Evolutionary conservation across 2,888 invertebrate species (phyloP).

Genomic region (Rugalucina vietnamica): DNA sequence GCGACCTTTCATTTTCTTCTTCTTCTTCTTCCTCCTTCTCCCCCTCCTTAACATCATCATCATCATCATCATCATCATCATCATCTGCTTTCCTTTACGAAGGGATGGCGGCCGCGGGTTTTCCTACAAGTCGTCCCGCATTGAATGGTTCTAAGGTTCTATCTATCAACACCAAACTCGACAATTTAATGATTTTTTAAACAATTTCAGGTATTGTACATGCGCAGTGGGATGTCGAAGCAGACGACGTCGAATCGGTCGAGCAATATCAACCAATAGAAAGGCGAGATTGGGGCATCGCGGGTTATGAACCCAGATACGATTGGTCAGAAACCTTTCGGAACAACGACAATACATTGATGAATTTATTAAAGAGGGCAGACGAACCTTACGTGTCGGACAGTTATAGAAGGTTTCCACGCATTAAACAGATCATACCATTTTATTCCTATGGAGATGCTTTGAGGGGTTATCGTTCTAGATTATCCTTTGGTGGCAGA

Average conservation of each 20-base stretch:
- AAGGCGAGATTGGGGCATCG: not conserved
- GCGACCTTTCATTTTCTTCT: too few species aligned
- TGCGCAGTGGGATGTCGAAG: not conserved
- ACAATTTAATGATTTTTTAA: too few species aligned
- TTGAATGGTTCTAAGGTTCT: too few species aligned
- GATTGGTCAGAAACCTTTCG: conserved; percentile 19
- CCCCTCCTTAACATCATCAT: too few species aligned
- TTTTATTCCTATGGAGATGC: conserved; percentile 51
- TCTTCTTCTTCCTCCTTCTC: too few species aligned
- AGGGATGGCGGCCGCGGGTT: too few species aligned
- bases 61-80: too few species aligned
- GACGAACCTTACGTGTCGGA: not conserved
- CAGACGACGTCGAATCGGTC: not conserved
- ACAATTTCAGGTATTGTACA: conserved; percentile 2
- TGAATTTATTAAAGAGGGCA: conserved; percentile 14
- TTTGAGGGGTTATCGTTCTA: conserved; percentile 19
- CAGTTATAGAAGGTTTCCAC: conserved; percentile 24
- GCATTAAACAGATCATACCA: conserved; percentile 53
- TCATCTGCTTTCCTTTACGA: too few species aligned
- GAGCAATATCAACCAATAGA: not conserved
- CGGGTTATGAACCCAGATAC: conserved; percentile 22
- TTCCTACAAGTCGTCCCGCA: too few species aligned
- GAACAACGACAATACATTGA: conserved; percentile 12
- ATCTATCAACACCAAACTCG: too few species aligned
- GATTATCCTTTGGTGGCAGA: not conserved